Conservation (phyloP, 2,113 vertebrate genomes). For the Centropristis striata region DNA sequence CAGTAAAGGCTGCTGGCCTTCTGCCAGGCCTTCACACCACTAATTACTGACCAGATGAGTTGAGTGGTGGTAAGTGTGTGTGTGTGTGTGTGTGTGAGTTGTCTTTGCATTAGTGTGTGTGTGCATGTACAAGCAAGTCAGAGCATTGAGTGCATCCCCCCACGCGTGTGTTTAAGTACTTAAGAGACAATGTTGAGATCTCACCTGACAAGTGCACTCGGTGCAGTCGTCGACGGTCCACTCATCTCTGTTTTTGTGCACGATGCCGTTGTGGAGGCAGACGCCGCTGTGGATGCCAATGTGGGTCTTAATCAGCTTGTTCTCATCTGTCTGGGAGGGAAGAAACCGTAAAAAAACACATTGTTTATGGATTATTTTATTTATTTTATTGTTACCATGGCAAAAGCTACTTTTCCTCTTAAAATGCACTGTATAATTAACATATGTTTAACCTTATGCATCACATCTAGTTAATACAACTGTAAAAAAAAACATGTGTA, state of each 20-base stretch:
- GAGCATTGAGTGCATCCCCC: background rate
- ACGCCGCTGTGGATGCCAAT: slow-evolving; percentile 87
- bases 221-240: slow-evolving; percentile 99
- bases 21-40: slow-evolving; percentile 60
- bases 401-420: background rate
- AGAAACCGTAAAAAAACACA: background rate
- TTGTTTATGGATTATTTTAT: background rate
- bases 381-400: background rate
- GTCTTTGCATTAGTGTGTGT: background rate
- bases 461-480: background rate
- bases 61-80: slow-evolving; percentile 37
- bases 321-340: slow-evolving; percentile 90
- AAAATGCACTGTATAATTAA: background rate
- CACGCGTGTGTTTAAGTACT: slow-evolving; percentile 25
- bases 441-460: background rate
- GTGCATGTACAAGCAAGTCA: slow-evolving; percentile 21
- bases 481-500: background rate
- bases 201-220: slow-evolving; percentile 93
- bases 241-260: slow-evolving; percentile 92
- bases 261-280: slow-evolving; percentile 94
- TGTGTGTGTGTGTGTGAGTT: slow-evolving; percentile 22
- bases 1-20: slow-evolving; percentile 48
- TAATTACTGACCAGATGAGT: slow-evolving; percentile 76
- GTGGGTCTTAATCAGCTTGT: slow-evolving; percentile 85
- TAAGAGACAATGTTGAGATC: slow-evolving; percentile 13